Conservation (phyloP, 2,113 vertebrate species). For the Phoxinus phoxinus region DNA sequence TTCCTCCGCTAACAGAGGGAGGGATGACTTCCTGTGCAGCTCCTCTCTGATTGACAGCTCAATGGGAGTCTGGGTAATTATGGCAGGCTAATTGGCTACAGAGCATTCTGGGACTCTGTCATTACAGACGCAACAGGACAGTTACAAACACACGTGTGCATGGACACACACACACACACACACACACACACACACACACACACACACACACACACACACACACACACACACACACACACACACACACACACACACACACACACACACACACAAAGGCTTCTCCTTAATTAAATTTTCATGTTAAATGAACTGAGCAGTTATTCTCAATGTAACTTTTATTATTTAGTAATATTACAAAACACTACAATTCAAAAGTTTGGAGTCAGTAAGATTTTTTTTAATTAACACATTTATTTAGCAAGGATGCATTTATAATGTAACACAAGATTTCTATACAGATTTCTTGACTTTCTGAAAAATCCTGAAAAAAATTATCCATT, state of each 20-base stretch:
- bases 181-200: background rate
- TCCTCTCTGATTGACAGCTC: slow-evolving; percentile 77
- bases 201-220: slow-evolving; percentile 4
- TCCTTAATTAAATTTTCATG: background rate
- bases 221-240: slow-evolving; percentile 9
- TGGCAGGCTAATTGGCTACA: slow-evolving; percentile 77
- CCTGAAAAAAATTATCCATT: no score
- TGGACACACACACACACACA: no score
- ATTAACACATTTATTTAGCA: background rate
- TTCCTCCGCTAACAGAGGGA: slow-evolving; percentile 59
- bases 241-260: background rate
- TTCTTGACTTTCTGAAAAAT: no score
- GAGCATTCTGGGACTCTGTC: slow-evolving; percentile 78
- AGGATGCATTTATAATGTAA: background rate
- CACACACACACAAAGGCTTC: background rate
- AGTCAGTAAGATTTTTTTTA: no score
- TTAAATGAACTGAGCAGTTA: background rate
- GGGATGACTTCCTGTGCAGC: slow-evolving; percentile 74
- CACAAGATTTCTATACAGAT: background rate
- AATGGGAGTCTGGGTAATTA: slow-evolving; percentile 81
- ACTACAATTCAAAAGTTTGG: background rate
- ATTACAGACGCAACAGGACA: slow-evolving; percentile 73
- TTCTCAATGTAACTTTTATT: background rate
- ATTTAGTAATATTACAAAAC: background rate
- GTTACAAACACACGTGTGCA: slow-evolving; percentile 18